Base-by-base conservation (phyloP, 2,113 vertebrate genomes). In the Thunnus maccoyii region DNA sequence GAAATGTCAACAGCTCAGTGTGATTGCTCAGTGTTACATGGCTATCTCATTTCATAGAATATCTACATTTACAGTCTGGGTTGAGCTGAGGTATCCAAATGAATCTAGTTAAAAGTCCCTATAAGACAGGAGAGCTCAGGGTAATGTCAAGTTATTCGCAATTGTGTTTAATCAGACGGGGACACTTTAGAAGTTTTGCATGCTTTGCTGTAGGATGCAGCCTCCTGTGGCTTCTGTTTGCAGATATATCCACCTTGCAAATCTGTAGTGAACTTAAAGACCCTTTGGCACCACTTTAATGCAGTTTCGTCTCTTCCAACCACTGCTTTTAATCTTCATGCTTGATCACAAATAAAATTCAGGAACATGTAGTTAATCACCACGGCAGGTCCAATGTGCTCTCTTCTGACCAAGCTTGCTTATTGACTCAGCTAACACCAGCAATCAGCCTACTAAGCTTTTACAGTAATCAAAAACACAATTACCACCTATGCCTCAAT, bases 1-100 rank as follows among this genome's bases (percentile, higher is more conserved):
- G 76, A 93, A 93, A 93, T 94, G 93, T 92, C 93, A 94, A 62
- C 86, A 60, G 77, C 89, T 72, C 86, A 47, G 84, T 87, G 81
- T 88, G 91, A 90, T 80, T 80, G 78, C 91, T 76, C 87, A 50
- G 80, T 70, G 76, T 90, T 86, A 84, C 77, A 77, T 5, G 8
- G 62, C 82, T 56, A 61, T 84, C 85, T 85, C 76, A 78, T 89
- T 88, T 87, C 69, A 72, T 64, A 57, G 66, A 69, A 83, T 74
- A 41, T 58, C 41, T 12, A 1, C 58, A 48, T 70, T 56, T 67
- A 62, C 22, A 71, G 75, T 63, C 30, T 36, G 60, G 20, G 13
- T 22, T 17, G 22, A 68, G 54, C 44, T 22, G 69, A 12, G 54
- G 17, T 15, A 55, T 57, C 36, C 47, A n/a, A 48, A 55, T 10